Base-by-base conservation (phyloP, 2,797 vertebrate species). In the Crocodylus rhombifer region DNA sequence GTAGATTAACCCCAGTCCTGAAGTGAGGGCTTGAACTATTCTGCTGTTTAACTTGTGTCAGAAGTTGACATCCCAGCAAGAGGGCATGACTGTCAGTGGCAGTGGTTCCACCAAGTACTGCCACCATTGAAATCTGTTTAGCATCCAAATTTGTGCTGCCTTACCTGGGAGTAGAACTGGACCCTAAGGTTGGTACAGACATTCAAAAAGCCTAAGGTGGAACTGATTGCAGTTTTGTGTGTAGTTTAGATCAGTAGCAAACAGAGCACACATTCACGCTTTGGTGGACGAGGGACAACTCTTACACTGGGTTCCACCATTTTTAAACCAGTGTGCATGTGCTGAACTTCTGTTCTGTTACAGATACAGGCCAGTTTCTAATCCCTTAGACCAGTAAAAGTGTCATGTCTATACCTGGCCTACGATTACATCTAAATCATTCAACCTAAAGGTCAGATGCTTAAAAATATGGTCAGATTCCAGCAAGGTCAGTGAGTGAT, bases 381-480 rank as follows among this genome's bases (percentile, higher is more conserved):
- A 51, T 51, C 42, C 42, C 42, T 51, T 51, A 51, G 42, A 51
- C 42, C 42, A 7, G 42, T 51, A 51, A 51, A 51, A 11, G 42
- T 51, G 42, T 51, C 9, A 51, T 51, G 10, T 51, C 42, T 51
- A 51, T 51, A 51, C 42, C 42, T 51, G 42, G 42, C 42, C 42
- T 51, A 51, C 9, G 42, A 51, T 80, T 90, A 78, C 80, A 78
- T 57, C 80, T 92, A 89, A 97, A 89, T 94, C 92, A 91, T 96
- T 89, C 80, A 89, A 80, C 95, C 42, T 93, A 87, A 95, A 93
- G 3, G 83, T 61, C 76, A 82, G 93, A 94, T 84, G 91, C 90
- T 93, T 79, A 69, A 63, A 91, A 91, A 87, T 93, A 95, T 95
- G 87, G 81, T 89, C 88, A 77, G 90, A 89, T 90, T 69, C 81